Evolutionary conservation across 2,888 invertebrate species (phyloP), one percentile per base, ranked within the genome.

Genomic region (Choristoneura rosaceana): DNA sequence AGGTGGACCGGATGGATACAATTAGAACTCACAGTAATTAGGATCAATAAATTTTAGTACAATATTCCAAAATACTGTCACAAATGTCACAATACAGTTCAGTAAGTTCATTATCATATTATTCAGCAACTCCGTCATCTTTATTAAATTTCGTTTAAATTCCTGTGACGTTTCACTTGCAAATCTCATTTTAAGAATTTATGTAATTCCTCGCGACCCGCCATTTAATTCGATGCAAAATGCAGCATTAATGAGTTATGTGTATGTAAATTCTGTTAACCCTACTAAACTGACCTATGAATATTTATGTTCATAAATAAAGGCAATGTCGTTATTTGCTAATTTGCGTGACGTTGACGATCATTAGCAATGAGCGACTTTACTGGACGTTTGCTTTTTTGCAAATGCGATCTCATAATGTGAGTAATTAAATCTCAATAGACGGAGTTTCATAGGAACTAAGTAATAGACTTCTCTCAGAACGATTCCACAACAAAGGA

Each of bases 211-310:
- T 52, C 9, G 17, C 52, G 9, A 8, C 9, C 2, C 50, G 50
- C 17, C 52, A 15, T 2, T 7, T 17, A 17, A 52, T 52, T 52
- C 17, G 50, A 15, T 15, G 50, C 50, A 15, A 50, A 50, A 50
- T 15, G 15, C 50, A 50, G 50, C 50, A 15, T 50, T 50, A 50
- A 50, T 15, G 5, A 50, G 47, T 10, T 43, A 4, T 3, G 15
- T 50, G 15, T 52, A 52, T 17, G 52, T 17, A 52, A 52, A 8
- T 52, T 17, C 52, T 9, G 17, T 52, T 52, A 52, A 52, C 52
- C 17, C 52, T 52, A 17, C 52, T 52, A 52, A 52, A 52, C 52
- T 52, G 52, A 52, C 15, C 52, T 17, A 52, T 17, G 52, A 52
- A 15, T 52, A 52, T 52, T 52, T 9, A 52, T 52, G 52, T 15